Conservation (phyloP, 2,797 vertebrate species). For the Microcaecilia unicolor region DNA sequence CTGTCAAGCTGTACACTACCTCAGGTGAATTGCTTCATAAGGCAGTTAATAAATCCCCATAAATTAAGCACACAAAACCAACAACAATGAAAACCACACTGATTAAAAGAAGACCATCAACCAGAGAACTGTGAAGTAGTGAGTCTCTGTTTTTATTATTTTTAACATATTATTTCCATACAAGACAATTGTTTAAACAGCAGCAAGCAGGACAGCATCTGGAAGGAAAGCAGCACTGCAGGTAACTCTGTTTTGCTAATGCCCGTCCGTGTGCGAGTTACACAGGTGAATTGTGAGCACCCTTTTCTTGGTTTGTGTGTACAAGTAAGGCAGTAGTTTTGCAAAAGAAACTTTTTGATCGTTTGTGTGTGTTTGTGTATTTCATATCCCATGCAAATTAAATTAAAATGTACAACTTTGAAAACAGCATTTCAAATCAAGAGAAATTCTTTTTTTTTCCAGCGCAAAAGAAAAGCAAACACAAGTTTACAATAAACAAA, state of each 20-base stretch:
- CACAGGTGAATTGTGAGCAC: conserved; percentile 56
- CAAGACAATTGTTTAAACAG: conserved; percentile 51
- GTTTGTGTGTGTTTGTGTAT: conserved; percentile 36
- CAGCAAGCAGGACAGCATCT: conserved; percentile 80
- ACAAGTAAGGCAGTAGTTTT: conserved; percentile 77
- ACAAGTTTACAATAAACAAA: conserved; percentile 20
- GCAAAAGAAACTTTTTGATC: conserved; percentile 41
- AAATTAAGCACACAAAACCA: too few relatives aligned
- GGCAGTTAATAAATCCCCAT: too few relatives aligned
- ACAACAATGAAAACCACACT: too few relatives aligned
- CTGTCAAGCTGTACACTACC: too few relatives aligned
- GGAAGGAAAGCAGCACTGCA: conserved; percentile 77
- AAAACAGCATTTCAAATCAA: conserved; percentile 48
- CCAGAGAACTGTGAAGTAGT: conserved; percentile 32
- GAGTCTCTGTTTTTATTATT: conserved; percentile 56
- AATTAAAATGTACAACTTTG: conserved; percentile 64
- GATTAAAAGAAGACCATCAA: background rate
- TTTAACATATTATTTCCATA: conserved; percentile 31
- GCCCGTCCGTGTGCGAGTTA: conserved; percentile 64
- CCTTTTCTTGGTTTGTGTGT: conserved; percentile 54
- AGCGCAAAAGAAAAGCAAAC: conserved; percentile 44
- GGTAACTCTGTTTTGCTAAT: conserved; percentile 75
- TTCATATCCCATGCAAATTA: conserved; percentile 50
- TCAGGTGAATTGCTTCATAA: too few relatives aligned
- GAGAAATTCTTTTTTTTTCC: conserved; percentile 34